These are phyloP conservation scores for Meandrina meandrites DNA, from an alignment of 92 coral and sea anemone genomes.

Conservation along the genomic window DNA sequence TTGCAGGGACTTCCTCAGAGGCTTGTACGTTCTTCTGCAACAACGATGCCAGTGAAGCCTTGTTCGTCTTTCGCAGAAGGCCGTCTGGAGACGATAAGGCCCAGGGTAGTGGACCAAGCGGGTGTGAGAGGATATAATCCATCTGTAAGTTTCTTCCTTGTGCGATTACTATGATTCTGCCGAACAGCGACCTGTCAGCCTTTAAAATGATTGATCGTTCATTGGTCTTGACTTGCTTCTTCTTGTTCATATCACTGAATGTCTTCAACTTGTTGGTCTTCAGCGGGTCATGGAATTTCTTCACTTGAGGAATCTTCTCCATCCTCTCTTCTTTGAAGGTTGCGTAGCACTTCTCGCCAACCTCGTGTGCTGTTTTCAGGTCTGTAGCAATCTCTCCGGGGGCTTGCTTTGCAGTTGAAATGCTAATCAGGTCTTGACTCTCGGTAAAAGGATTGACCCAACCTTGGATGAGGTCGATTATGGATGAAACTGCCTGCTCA, in stretches of 20 bases:
- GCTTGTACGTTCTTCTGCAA: too few species aligned
- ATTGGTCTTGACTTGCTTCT: neutral
- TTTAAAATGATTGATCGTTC: neutral
- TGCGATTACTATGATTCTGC: neutral
- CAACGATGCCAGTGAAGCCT: neutral
- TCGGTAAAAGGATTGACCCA: conserved; percentile 41
- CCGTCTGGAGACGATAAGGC: neutral
- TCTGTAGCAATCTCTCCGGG: conserved; percentile 30
- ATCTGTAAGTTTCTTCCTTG: neutral
- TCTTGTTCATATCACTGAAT: neutral
- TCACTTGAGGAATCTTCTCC: conserved; percentile 41
- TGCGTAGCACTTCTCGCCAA: conserved; percentile 23
- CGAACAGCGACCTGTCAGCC: neutral
- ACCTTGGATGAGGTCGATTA: conserved; percentile 25
- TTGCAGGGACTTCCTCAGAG: too few species aligned
- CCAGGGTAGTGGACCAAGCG: neutral
- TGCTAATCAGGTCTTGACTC: conserved; percentile 40
- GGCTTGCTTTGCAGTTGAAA: conserved; percentile 42
- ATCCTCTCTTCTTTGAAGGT: conserved; percentile 37
- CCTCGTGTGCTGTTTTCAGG: conserved; percentile 28
- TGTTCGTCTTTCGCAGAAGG: neutral
- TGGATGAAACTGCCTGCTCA: conserved; percentile 24
- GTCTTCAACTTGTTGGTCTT: neutral
- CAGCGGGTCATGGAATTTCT: conserved; percentile 25
- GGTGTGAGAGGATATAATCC: neutral